phyloP scores from a whole-genome alignment of 1,140 invertebrate species.

The Melitaea cinxia region DNA sequence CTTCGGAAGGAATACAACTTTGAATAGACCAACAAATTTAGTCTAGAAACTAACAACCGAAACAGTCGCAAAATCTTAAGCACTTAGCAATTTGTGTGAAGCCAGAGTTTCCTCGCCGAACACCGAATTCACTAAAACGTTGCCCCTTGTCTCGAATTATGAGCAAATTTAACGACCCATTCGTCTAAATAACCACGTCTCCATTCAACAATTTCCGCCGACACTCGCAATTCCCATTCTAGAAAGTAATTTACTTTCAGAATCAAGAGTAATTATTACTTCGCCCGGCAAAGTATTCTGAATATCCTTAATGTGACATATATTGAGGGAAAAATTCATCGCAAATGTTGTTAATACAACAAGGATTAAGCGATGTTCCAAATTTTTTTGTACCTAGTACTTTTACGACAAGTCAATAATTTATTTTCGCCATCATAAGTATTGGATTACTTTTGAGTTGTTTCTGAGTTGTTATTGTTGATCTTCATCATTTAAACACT shows the following conservation, averaged over 20 bases:
- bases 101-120: slow-evolving; percentile 12
- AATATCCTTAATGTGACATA: neutral
- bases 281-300: slow-evolving; percentile 12
- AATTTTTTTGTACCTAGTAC: slow-evolving; percentile 8
- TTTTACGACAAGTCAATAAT: too few relatives aligned
- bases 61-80: slow-evolving; percentile 26
- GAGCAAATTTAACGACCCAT: slow-evolving; percentile 35
- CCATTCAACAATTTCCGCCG: slow-evolving; percentile 29
- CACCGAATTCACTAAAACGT: slow-evolving; percentile 22
- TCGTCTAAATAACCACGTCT: slow-evolving; percentile 28
- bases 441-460: too few relatives aligned
- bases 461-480: too few relatives aligned
- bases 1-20: neutral
- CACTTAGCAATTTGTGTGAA: slow-evolving; percentile 25
- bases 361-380: neutral
- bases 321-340: neutral
- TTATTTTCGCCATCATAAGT: too few relatives aligned
- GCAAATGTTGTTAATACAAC: neutral
- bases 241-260: slow-evolving; percentile 42
- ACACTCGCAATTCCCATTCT: slow-evolving; percentile 22
- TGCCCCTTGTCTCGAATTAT: slow-evolving; percentile 24
- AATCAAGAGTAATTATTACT: slow-evolving; percentile 50
- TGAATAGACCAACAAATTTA: slow-evolving; percentile 10
- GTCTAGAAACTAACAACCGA: slow-evolving; percentile 9
- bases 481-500: too few relatives aligned